Evolutionary conservation across 2,113 vertebrate species (phyloP).

Genomic region (Takifugu flavidus): DNA sequence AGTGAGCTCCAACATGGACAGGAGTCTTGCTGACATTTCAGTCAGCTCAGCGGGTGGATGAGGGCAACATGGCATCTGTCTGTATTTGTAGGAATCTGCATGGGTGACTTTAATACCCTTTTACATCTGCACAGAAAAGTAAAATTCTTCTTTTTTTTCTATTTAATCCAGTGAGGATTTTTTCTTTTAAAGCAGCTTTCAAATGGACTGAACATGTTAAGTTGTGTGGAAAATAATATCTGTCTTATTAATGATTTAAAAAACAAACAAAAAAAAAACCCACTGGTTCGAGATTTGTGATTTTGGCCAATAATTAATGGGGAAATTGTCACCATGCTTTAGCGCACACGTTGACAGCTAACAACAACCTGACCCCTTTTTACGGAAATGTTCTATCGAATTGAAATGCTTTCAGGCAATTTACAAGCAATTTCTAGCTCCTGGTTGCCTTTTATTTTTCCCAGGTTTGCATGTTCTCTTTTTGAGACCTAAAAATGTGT

Average conservation of each 20-base stretch:
- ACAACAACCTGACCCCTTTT: background rate
- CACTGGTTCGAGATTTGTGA: conserved; percentile 16
- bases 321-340: conserved; percentile 26
- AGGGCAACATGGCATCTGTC: conserved; percentile 14
- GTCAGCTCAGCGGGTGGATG: conserved; percentile 31
- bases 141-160: conserved; percentile 29
- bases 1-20: conserved; percentile 22
- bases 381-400: background rate
- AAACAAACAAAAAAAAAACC: conserved; percentile 4
- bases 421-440: too few relatives aligned
- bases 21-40: conserved; percentile 50
- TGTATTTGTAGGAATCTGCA: conserved; percentile 17
- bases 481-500: too few relatives aligned
- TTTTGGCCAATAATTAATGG: background rate
- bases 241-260: conserved; percentile 34
- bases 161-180: conserved; percentile 55
- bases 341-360: background rate
- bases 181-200: conserved; percentile 42
- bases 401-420: too few relatives aligned
- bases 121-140: conserved; percentile 18
- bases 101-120: conserved; percentile 39
- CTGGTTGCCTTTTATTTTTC: too few relatives aligned
- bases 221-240: conserved; percentile 28
- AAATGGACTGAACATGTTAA: conserved; percentile 49
- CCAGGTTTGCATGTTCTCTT: too few relatives aligned